Conservation (phyloP, 53 echinoderm and acorn worm species). For the Echinometra lucunter region DNA sequence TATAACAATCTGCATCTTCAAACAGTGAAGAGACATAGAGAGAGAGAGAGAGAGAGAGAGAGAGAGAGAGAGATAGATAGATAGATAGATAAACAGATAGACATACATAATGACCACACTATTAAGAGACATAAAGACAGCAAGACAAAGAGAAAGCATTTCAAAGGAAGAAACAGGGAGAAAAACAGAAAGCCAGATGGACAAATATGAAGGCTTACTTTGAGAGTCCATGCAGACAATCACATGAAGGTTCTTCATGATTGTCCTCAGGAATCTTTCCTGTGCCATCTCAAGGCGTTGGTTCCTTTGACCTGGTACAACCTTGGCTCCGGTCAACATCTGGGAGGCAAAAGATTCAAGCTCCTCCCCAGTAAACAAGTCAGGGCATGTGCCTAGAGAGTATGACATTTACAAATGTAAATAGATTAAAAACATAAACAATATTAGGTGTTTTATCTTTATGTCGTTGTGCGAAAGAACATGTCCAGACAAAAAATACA, state of each 20-base stretch:
- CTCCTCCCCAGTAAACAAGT: slow-evolving; percentile 88
- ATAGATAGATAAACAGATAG: too few relatives aligned
- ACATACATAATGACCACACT: too few relatives aligned
- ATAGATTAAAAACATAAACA: too few relatives aligned
- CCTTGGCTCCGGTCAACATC: slow-evolving; percentile 94
- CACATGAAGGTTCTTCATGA: slow-evolving; percentile 91
- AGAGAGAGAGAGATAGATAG: too few relatives aligned
- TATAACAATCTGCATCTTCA: too few relatives aligned
- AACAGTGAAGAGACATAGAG: too few relatives aligned
- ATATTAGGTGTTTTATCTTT: too few relatives aligned
- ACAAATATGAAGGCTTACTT: slow-evolving; percentile 58
- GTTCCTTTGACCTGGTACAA: slow-evolving; percentile 84
- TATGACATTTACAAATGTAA: not conserved
- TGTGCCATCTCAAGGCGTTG: slow-evolving; percentile 92
- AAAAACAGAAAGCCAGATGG: not conserved
- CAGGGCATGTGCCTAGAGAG: slow-evolving; percentile 84
- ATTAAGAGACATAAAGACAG: not conserved
- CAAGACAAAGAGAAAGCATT: not conserved
- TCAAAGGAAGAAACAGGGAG: not conserved
- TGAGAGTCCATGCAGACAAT: slow-evolving; percentile 85
- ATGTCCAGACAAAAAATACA: too few relatives aligned
- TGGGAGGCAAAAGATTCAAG: slow-evolving; percentile 84
- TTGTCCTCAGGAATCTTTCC: slow-evolving; percentile 84
- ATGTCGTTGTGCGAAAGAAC: too few relatives aligned
- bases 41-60: too few relatives aligned